Percentiles rank a stretch among this genome's conserved stretches.
Conservation (phyloP, 2,888 invertebrate genomes). For the Drosophila helvetica region DNA sequence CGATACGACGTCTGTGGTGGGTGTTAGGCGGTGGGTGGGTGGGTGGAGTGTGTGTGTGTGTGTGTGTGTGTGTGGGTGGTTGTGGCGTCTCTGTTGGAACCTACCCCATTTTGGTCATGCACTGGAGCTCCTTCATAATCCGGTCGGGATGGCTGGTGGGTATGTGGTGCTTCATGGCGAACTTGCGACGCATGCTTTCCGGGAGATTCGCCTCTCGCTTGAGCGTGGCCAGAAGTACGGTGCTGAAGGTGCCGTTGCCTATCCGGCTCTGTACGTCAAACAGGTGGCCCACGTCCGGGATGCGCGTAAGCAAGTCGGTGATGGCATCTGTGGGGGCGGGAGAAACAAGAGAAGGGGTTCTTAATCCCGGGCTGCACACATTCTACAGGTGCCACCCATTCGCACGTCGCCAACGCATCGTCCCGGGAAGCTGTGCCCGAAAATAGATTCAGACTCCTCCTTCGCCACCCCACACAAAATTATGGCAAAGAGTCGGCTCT, state of each 20-base stretch:
- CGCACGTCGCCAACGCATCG: background rate
- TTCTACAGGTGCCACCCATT: background rate
- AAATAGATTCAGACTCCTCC: background rate
- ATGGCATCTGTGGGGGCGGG: conserved; percentile 78
- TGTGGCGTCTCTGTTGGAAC: conserved; percentile 30
- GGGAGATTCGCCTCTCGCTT: conserved; percentile 82
- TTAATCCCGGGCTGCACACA: background rate
- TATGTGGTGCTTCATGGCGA: conserved; percentile 94
- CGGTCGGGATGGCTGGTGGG: conserved; percentile 93
- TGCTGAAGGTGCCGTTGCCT: conserved; percentile 94
- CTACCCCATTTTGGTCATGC: conserved; percentile 91
- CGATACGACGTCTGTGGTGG: background rate
- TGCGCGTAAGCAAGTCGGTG: conserved; percentile 80
- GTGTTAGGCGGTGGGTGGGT: background rate
- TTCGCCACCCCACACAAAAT: too few species aligned
- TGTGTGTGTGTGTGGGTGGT: background rate
- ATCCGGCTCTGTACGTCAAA: conserved; percentile 89
- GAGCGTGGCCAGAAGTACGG: conserved; percentile 91
- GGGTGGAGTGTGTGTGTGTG: background rate
- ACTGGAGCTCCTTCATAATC: conserved; percentile 91
- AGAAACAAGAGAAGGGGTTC: background rate
- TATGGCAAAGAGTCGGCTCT: too few species aligned
- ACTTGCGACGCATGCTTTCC: conserved; percentile 85
- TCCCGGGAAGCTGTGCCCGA: background rate
- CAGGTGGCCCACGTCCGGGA: conserved; percentile 87